These are phyloP conservation scores for Tetheella fluctuosa DNA, from an alignment of 2,888 invertebrate genomes.

Conservation along the genomic window DNA sequence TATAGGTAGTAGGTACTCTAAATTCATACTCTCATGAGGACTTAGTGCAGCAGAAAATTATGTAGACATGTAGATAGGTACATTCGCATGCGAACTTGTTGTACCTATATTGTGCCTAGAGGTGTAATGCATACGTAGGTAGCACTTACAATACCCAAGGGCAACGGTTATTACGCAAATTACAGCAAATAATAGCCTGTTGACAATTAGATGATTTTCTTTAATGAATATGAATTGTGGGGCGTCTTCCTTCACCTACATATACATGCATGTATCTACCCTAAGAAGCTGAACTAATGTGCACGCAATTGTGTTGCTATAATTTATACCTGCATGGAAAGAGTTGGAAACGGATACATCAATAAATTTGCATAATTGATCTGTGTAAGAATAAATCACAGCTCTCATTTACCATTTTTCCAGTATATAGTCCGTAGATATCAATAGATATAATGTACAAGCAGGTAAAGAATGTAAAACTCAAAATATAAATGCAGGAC, in stretches of 20 bases:
- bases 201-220: slow-evolving; percentile 69
- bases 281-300: slow-evolving; percentile 16
- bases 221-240: slow-evolving; percentile 59
- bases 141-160: slow-evolving; percentile 53
- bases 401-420: too few species aligned
- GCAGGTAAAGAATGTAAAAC: too few species aligned
- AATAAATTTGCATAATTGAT: not conserved
- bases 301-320: not conserved
- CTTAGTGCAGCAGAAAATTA: too few species aligned
- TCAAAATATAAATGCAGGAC: too few species aligned
- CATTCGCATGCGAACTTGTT: not conserved
- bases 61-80: not conserved
- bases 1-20: too few species aligned
- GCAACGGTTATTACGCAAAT: slow-evolving; percentile 70
- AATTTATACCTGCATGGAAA: not conserved
- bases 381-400: not conserved
- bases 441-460: too few species aligned
- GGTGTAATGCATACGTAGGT: slow-evolving; percentile 30
- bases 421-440: too few species aligned
- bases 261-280: slow-evolving; percentile 30
- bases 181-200: slow-evolving; percentile 60
- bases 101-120: not conserved
- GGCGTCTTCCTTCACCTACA: slow-evolving; percentile 50
- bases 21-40: too few species aligned
- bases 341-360: not conserved